phyloP scores from a whole-genome alignment of 2,113 vertebrate species.

The Phyllostomus hastatus region DNA sequence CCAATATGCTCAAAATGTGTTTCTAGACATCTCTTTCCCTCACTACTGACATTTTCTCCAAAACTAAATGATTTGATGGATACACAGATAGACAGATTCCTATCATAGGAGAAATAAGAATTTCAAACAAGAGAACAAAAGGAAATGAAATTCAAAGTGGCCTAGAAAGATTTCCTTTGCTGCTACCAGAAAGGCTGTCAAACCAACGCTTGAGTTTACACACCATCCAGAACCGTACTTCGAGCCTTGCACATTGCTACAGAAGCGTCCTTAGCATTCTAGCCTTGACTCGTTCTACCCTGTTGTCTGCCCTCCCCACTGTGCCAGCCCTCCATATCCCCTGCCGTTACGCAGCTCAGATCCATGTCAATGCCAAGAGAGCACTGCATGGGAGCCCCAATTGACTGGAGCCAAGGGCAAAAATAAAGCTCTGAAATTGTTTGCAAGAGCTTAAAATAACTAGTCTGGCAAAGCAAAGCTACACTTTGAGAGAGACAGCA shows the following conservation, averaged over 20 bases:
- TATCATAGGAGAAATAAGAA: neutral
- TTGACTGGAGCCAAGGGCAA: constrained; percentile 67
- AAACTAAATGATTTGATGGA: neutral
- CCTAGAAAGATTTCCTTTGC: neutral
- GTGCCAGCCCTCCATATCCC: neutral
- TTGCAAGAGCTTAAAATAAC: constrained; percentile 77
- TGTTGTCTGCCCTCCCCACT: neutral
- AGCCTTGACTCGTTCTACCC: neutral
- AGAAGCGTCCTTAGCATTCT: neutral
- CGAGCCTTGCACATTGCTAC: neutral
- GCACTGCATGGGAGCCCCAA: constrained; percentile 24
- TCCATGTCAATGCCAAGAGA: constrained; percentile 55
- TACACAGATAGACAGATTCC: neutral
- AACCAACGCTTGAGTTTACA: neutral
- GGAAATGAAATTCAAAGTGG: neutral
- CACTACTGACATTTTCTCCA: neutral
- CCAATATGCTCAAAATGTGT: neutral
- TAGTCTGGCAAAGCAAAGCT: constrained; percentile 47
- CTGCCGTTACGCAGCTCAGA: neutral
- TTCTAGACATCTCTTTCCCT: neutral
- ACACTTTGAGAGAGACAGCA: constrained; percentile 60
- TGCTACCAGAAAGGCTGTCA: neutral
- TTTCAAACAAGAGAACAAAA: constrained; percentile 1
- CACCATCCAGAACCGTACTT: neutral
- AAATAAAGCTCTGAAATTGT: constrained; percentile 72